A percentile compares a stretch with the other conserved stretches of the same genome.
Evolutionary conservation across 64 coral and sea anemone species (phyloP).

Genomic region (Montipora cactus): DNA sequence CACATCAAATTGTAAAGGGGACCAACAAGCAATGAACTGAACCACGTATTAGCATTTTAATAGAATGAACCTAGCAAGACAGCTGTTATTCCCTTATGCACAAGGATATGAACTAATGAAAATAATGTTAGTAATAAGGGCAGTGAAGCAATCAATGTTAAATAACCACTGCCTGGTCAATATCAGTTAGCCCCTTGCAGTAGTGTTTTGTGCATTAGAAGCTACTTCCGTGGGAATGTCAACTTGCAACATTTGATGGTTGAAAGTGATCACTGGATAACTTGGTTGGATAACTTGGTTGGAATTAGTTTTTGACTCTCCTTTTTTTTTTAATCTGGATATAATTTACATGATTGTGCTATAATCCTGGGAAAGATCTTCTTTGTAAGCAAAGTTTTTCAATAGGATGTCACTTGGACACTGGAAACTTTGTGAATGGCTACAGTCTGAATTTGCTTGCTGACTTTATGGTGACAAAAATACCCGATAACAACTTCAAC

Average conservation of each 20-base stretch:
- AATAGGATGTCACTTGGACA: no score
- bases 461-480: no score
- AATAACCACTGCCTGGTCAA: background rate
- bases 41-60: background rate
- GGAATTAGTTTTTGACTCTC: no score
- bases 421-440: no score
- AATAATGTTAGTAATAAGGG: background rate
- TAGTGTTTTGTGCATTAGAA: background rate
- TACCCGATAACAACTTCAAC: no score
- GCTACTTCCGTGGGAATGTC: background rate
- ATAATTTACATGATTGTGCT: no score
- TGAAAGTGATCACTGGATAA: no score
- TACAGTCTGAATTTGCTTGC: no score
- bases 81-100: background rate
- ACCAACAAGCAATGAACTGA: background rate
- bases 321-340: no score
- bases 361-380: no score
- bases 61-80: background rate
- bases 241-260: background rate
- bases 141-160: background rate
- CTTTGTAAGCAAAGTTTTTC: no score
- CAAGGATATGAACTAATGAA: background rate
- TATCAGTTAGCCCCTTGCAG: background rate
- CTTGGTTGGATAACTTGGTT: no score
- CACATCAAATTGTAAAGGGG: background rate